phyloP scores from a whole-genome alignment of 2,113 vertebrate species.

The Bothrops jararaca region DNA sequence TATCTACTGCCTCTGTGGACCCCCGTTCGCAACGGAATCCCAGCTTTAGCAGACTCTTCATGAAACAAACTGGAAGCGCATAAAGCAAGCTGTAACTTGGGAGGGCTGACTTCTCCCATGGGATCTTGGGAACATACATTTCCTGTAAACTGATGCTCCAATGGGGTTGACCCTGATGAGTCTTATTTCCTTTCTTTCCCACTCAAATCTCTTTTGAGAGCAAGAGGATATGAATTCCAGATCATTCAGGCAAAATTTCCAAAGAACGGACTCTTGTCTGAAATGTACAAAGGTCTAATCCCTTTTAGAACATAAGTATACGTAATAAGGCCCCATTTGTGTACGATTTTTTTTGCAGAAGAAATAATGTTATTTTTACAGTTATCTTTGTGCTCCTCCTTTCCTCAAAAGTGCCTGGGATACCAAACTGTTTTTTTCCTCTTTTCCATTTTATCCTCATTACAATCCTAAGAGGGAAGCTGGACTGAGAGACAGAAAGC shows the following conservation, averaged over 20 bases:
- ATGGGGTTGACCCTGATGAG: not conserved
- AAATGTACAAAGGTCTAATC: not conserved
- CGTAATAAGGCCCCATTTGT: not conserved
- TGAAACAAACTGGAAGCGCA: not conserved
- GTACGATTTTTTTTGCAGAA: not conserved
- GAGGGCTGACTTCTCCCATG: not conserved
- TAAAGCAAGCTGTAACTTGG: not conserved
- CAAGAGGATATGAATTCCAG: not conserved
- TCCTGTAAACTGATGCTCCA: not conserved
- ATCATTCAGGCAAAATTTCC: not conserved
- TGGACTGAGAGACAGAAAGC: not conserved
- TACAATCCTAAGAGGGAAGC: not conserved
- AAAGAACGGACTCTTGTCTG: not conserved
- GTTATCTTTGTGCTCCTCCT: not conserved
- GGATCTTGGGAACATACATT: not conserved
- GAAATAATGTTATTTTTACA: not conserved
- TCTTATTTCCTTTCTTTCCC: not conserved
- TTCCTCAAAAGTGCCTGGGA: not conserved
- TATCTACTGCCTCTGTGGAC: not conserved
- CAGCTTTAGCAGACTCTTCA: not conserved
- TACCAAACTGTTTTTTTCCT: not conserved
- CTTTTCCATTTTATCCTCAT: not conserved
- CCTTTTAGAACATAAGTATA: not conserved
- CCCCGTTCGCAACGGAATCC: not conserved
- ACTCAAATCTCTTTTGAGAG: not conserved